phyloP scores from a whole-genome alignment of 35 echinoderm and acorn worm species.

The Apostichopus japonicus region DNA sequence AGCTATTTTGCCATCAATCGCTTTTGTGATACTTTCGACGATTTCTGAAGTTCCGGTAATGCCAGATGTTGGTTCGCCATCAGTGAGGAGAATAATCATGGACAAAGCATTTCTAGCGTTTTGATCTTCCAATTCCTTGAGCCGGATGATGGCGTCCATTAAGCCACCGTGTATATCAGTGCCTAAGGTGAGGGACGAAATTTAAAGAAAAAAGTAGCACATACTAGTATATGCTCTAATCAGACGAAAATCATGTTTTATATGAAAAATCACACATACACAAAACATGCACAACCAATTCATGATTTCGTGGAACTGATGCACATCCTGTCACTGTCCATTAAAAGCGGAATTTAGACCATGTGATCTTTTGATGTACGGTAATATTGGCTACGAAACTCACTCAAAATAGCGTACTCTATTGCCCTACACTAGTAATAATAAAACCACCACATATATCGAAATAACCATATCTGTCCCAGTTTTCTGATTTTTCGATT shows the following conservation, averaged over 20 bases:
- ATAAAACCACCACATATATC: too few species aligned
- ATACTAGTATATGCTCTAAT: too few species aligned
- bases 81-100: constrained; percentile 83
- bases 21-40: neutral
- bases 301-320: constrained; percentile 11
- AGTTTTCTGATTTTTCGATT: too few species aligned
- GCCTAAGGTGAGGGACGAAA: neutral
- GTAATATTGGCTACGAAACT: neutral
- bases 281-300: too few species aligned
- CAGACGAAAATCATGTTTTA: too few species aligned
- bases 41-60: constrained; percentile 38
- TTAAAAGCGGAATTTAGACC: constrained; percentile 63
- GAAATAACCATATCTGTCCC: too few species aligned
- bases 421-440: too few species aligned
- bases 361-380: neutral
- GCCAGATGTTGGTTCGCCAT: constrained; percentile 68
- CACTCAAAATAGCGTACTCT: too few species aligned
- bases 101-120: constrained; percentile 47
- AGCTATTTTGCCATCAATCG: constrained; percentile 58
- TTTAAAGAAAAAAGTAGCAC: too few species aligned
- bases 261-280: too few species aligned
- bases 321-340: constrained; percentile 43
- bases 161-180: neutral
- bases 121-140: neutral
- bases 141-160: neutral